Evolutionary conservation across 2,113 vertebrate genomes (phyloP).

Genomic region (Psittacula cyanocephala): DNA sequence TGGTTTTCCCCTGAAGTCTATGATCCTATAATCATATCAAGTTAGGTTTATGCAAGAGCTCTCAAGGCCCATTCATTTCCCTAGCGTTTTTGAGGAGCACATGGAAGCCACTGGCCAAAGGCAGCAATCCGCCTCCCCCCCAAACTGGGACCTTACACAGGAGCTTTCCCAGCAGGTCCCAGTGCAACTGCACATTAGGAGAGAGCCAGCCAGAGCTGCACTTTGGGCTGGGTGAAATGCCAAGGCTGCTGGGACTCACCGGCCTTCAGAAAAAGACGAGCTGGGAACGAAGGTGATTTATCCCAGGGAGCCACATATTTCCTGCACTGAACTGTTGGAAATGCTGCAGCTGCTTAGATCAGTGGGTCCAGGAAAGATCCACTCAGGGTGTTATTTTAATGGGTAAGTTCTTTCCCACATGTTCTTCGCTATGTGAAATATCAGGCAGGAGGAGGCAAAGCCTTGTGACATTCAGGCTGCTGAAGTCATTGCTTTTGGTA

Average conservation of each 20-base stretch:
- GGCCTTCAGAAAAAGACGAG: neutral
- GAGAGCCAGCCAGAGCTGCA: fast-evolving
- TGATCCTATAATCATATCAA: neutral
- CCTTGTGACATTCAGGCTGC: neutral
- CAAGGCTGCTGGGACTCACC: neutral
- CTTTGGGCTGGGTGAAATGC: neutral
- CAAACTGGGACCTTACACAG: neutral
- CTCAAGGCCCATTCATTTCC: neutral
- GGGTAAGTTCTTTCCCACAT: neutral
- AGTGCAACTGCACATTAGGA: neutral
- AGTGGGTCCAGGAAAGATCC: neutral
- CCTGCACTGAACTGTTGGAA: neutral
- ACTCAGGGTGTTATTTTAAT: neutral
- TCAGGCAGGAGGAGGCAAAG: neutral
- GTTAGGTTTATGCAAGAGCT: neutral
- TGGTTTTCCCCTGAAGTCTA: neutral
- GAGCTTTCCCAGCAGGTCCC: neutral
- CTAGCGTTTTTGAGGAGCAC: neutral
- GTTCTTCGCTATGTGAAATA: neutral
- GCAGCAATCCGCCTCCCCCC: neutral
- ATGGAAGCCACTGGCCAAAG: neutral
- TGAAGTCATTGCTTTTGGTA: neutral
- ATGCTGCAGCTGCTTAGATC: neutral
- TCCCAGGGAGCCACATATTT: neutral
- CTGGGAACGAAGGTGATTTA: neutral